phyloP scores from a whole-genome alignment of 2,888 invertebrate genomes.

The Aelia acuminata region DNA sequence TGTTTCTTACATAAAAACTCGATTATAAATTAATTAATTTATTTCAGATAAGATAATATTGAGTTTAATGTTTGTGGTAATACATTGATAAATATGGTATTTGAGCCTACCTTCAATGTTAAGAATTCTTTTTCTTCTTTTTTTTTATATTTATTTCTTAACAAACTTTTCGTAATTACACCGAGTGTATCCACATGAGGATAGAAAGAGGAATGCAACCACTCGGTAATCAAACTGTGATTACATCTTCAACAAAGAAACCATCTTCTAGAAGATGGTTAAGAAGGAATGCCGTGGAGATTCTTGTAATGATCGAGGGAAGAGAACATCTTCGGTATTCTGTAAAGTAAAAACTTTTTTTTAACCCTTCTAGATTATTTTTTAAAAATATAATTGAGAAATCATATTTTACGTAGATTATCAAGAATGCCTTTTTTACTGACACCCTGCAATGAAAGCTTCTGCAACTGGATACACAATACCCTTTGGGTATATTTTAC shows the following conservation, averaged over 20 bases:
- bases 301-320: neutral
- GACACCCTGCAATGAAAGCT: no score
- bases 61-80: no score
- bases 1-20: no score
- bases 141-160: neutral
- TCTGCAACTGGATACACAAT: no score
- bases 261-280: neutral
- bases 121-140: neutral
- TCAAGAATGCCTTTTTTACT: no score
- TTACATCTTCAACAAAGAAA: constrained; percentile 38
- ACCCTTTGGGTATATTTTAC: no score
- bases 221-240: constrained; percentile 40
- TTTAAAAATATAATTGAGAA: no score
- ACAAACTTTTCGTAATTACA: neutral
- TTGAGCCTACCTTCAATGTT: neutral
- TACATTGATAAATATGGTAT: no score
- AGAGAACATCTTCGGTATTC: neutral
- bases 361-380: no score
- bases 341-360: neutral
- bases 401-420: no score
- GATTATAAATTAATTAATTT: no score
- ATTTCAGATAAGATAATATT: no score
- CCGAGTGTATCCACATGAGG: neutral
- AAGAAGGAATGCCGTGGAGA: neutral
- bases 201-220: neutral